A percentile compares a stretch with the other conserved stretches of the same genome.
phyloP scores from a whole-genome alignment of 92 coral and sea anemone species.

The Virgularia gustaviana region DNA sequence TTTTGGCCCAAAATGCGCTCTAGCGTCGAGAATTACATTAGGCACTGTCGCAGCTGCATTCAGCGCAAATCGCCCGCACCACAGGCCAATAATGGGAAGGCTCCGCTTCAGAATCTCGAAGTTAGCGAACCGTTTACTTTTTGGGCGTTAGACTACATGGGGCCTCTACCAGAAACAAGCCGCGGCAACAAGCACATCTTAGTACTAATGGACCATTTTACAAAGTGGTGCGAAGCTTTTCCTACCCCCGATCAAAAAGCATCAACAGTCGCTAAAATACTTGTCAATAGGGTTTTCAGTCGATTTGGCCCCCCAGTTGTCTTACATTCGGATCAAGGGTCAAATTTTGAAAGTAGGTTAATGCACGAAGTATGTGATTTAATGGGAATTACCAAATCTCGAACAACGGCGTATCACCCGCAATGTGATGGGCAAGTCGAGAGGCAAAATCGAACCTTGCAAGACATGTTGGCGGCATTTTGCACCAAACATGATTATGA shows the following conservation, averaged over 20 bases:
- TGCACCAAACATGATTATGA: slow-evolving; percentile 37
- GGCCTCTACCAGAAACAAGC: slow-evolving; percentile 45
- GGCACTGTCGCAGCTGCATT: slow-evolving; percentile 23
- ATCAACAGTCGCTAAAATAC: slow-evolving; percentile 24
- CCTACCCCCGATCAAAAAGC: slow-evolving; percentile 37
- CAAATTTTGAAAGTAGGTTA: slow-evolving; percentile 41
- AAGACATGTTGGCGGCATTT: slow-evolving; percentile 52
- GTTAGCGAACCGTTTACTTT: slow-evolving; percentile 56
- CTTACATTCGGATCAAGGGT: slow-evolving; percentile 28
- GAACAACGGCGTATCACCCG: slow-evolving; percentile 55
- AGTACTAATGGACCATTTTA: slow-evolving; percentile 49
- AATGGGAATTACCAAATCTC: slow-evolving; percentile 45
- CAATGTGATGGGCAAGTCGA: slow-evolving; percentile 48
- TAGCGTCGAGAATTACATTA: slow-evolving; percentile 25
- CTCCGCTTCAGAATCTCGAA: slow-evolving; percentile 33
- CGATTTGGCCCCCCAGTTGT: slow-evolving; percentile 21
- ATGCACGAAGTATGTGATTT: slow-evolving; percentile 51
- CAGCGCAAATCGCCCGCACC: slow-evolving; percentile 20
- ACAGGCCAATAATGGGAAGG: slow-evolving; percentile 26
- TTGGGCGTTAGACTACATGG: slow-evolving; percentile 60
- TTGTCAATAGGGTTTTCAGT: slow-evolving; percentile 36
- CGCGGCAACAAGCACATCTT: slow-evolving; percentile 50
- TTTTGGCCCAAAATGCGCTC: slow-evolving; percentile 42
- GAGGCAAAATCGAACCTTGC: slow-evolving; percentile 52
- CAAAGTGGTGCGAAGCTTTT: slow-evolving; percentile 44